Evolutionary conservation across 2,113 vertebrate species (phyloP).

Genomic region (Apodemus speciosus): DNA sequence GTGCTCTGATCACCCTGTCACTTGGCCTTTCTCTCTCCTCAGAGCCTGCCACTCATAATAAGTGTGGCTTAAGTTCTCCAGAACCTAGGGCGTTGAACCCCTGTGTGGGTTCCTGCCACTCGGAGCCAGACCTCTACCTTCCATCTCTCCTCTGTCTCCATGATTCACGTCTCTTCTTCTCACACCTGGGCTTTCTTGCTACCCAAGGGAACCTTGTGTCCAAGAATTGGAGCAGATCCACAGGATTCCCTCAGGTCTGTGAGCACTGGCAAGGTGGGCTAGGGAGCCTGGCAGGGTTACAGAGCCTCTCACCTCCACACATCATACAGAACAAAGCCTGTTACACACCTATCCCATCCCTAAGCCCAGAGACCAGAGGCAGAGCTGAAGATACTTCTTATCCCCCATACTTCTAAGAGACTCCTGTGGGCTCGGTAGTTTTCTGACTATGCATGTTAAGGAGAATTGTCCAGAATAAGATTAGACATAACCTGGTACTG

Average conservation of each 20-base stretch:
- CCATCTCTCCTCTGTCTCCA: neutral
- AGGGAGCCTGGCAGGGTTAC: neutral
- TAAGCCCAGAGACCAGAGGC: neutral
- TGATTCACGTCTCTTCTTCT: too few species aligned
- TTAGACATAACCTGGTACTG: too few species aligned
- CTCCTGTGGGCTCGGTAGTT: neutral
- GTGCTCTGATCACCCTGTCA: neutral
- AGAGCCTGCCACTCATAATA: rapidly evolving
- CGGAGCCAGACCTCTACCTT: neutral
- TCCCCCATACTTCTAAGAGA: neutral
- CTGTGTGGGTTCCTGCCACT: neutral
- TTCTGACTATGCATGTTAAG: neutral
- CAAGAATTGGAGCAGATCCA: neutral
- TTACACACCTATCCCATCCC: too few species aligned
- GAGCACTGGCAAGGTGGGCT: neutral
- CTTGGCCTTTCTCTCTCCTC: neutral
- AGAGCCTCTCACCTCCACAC: neutral
- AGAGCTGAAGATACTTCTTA: neutral
- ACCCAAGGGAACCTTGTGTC: rapidly evolving
- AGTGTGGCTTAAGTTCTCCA: neutral
- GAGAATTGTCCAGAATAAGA: neutral
- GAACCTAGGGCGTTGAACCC: neutral
- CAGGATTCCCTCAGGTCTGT: rapidly evolving
- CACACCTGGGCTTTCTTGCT: neutral
- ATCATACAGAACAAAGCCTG: neutral